Percentiles rank a stretch among this genome's conserved stretches.
Conservation (phyloP, 2,797 vertebrate genomes). For the Cossypha niveicapilla region DNA sequence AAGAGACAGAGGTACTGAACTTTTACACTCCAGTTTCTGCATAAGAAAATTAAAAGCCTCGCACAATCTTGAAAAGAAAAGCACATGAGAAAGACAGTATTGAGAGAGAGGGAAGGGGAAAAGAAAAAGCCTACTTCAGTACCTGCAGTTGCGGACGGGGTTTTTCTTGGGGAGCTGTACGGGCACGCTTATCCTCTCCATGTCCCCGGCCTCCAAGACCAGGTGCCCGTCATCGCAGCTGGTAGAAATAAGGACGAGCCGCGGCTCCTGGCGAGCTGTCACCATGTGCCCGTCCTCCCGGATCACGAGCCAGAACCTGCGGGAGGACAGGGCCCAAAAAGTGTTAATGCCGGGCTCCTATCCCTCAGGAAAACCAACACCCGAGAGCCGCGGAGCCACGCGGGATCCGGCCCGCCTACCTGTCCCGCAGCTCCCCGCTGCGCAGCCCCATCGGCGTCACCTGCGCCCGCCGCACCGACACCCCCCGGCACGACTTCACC, state of each 20-base stretch:
- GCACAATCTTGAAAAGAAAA: neutral
- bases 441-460: slow-evolving; percentile 79
- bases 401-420: slow-evolving; percentile 70
- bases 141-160: slow-evolving; percentile 84
- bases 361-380: rapidly evolving
- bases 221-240: slow-evolving; percentile 62
- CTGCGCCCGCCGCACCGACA: slow-evolving; percentile 76
- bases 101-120: neutral
- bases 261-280: slow-evolving; percentile 88
- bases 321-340: neutral
- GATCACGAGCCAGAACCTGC: slow-evolving; percentile 91
- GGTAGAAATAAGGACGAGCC: slow-evolving; percentile 83
- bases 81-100: rapidly evolving
- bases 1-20: neutral
- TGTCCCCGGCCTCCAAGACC: slow-evolving; percentile 78
- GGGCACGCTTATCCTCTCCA: slow-evolving; percentile 80
- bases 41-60: neutral
- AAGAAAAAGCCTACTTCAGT: too few relatives aligned
- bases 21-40: neutral
- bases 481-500: slow-evolving; percentile 85
- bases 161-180: slow-evolving; percentile 70
- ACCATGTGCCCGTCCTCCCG: slow-evolving; percentile 88
- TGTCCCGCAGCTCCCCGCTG: slow-evolving; percentile 83
- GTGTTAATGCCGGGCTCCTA: rapidly evolving
- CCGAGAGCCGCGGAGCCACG: rapidly evolving